Conservation (phyloP, 2,888 invertebrate species). For the Andrena minutula region DNA sequence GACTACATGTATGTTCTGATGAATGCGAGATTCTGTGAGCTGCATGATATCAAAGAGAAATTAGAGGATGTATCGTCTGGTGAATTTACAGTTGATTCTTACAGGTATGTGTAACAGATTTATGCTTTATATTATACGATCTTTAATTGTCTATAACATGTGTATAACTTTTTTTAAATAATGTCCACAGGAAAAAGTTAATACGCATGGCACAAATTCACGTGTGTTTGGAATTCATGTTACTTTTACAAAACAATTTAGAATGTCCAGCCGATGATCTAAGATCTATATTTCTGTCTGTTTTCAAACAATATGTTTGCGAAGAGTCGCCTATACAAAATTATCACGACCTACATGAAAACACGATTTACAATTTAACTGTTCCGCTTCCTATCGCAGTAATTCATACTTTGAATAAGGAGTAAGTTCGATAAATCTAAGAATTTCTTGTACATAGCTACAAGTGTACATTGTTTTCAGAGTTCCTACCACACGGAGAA, state of each 20-base stretch:
- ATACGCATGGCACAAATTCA: conserved; percentile 76
- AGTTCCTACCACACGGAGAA: conserved; percentile 58
- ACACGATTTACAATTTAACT: conserved; percentile 69
- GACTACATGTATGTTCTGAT: conserved; percentile 77
- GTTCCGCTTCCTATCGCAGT: conserved; percentile 63
- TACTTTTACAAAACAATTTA: conserved; percentile 76
- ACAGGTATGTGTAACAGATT: conserved; percentile 53
- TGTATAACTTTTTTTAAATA: background rate
- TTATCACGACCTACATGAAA: conserved; percentile 61
- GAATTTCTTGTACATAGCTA: background rate
- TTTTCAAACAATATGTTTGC: conserved; percentile 71
- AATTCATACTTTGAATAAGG: conserved; percentile 65
- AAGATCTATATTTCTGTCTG: conserved; percentile 70
- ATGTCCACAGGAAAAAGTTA: conserved; percentile 72
- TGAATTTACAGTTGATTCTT: conserved; percentile 68
- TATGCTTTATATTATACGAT: background rate
- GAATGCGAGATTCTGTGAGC: conserved; percentile 70
- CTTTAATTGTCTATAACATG: background rate
- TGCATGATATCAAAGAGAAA: conserved; percentile 69
- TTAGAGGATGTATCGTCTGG: conserved; percentile 63
- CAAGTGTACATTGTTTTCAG: conserved; percentile 40
- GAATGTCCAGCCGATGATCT: conserved; percentile 72
- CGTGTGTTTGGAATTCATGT: conserved; percentile 78
- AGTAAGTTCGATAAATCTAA: conserved; percentile 60
- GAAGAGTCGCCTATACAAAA: conserved; percentile 69